Percentiles rank a stretch among this genome's conserved stretches.
Conservation (phyloP, 92 coral and sea anemone genomes). For the Zoanthus sociatus region DNA sequence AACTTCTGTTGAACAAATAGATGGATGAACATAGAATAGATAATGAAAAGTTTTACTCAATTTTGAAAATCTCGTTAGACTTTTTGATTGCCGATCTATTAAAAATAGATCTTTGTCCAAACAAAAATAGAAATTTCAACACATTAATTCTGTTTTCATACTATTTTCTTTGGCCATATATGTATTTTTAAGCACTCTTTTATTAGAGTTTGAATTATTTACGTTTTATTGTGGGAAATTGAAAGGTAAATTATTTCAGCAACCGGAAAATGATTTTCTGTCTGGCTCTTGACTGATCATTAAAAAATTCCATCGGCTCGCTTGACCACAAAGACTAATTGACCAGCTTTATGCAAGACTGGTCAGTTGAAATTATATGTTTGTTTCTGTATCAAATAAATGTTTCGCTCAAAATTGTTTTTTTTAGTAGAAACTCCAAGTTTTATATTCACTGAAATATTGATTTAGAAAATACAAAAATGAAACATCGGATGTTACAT, state of each 20-base stretch:
- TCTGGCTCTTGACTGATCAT: background rate
- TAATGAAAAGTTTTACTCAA: background rate
- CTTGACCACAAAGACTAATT: background rate
- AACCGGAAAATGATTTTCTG: slow-evolving; percentile 27
- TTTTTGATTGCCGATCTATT: background rate
- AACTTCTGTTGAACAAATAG: slow-evolving; percentile 2
- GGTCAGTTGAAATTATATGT: background rate
- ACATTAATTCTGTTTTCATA: background rate
- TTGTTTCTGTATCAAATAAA: slow-evolving; percentile 28
- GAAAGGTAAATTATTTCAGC: slow-evolving; percentile 21
- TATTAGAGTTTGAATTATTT: slow-evolving; percentile 39
- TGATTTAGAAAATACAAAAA: background rate
- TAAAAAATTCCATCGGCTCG: slow-evolving; percentile 16
- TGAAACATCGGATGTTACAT: background rate
- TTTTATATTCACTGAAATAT: background rate
- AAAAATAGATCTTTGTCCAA: background rate
- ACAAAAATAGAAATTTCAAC: background rate
- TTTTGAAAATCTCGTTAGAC: background rate
- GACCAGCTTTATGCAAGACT: slow-evolving; percentile 14
- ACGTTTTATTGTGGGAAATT: slow-evolving; percentile 27
- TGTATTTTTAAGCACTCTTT: background rate
- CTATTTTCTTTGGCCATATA: background rate
- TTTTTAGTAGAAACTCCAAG: background rate
- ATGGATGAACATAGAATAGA: background rate
- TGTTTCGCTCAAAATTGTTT: background rate